phyloP scores from a whole-genome alignment of 64 coral and sea anemone species.

The Stichodactyla helianthus region DNA sequence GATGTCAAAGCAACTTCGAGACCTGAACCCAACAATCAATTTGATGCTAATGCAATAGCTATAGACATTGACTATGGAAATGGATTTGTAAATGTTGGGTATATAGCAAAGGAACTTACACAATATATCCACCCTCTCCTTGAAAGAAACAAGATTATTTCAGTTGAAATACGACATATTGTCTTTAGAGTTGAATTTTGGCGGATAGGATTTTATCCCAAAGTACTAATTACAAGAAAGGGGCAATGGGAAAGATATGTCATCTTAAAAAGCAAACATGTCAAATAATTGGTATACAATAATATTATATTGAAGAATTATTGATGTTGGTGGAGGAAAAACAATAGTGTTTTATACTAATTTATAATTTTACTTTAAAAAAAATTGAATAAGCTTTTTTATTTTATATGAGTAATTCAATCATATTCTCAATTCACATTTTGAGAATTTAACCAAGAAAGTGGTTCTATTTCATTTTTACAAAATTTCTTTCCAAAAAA shows the following conservation, averaged over 20 bases:
- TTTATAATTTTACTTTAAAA: too few relatives aligned
- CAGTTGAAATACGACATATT: background rate
- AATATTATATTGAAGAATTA: too few relatives aligned
- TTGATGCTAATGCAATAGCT: constrained; percentile 42
- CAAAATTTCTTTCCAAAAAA: too few relatives aligned
- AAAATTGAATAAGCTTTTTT: too few relatives aligned
- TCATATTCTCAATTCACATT: too few relatives aligned
- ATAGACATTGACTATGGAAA: constrained; percentile 45
- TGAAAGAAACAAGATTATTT: constrained; percentile 27
- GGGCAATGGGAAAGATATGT: constrained; percentile 36
- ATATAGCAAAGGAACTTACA: constrained; percentile 53
- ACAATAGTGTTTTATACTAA: too few relatives aligned
- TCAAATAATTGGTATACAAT: background rate
- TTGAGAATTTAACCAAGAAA: too few relatives aligned
- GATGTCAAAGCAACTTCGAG: constrained; percentile 6
- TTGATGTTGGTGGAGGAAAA: too few relatives aligned
- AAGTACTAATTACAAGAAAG: constrained; percentile 40
- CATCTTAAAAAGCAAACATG: background rate
- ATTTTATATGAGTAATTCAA: too few relatives aligned
- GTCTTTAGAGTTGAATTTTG: constrained; percentile 14
- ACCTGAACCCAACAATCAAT: constrained; percentile 45
- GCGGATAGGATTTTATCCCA: constrained; percentile 29
- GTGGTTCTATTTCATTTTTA: too few relatives aligned
- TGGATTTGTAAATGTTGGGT: constrained; percentile 31
- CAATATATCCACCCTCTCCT: constrained; percentile 38